These are phyloP conservation scores for Sigmodon hispidus DNA, from an alignment of 2,113 vertebrate species.

Conservation along the genomic window DNA sequence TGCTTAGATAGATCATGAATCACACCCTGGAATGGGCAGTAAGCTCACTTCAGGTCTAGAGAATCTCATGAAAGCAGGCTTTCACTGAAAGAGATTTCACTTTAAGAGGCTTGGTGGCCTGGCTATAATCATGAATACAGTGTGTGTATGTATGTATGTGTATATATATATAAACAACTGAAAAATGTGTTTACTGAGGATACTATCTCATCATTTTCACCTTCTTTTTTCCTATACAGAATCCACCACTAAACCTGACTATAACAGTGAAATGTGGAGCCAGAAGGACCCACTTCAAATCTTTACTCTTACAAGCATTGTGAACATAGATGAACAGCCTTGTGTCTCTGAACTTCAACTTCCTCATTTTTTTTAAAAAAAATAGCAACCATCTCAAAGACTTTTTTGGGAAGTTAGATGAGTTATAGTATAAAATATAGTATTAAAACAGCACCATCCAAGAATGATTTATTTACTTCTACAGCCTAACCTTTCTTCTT, in stretches of 20 bases:
- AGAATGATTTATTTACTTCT: background rate
- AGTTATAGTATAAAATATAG: background rate
- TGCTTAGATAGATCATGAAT: background rate
- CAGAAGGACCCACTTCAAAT: background rate
- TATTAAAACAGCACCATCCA: background rate
- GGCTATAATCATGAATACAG: background rate
- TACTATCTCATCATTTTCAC: background rate
- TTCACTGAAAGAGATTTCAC: background rate
- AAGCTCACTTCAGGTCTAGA: background rate
- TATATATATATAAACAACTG: background rate
- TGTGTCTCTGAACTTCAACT: background rate
- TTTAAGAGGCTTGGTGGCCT: background rate
- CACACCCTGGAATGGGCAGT: background rate
- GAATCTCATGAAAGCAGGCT: background rate
- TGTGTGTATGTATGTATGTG: background rate
- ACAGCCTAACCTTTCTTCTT: background rate
- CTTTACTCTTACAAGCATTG: background rate
- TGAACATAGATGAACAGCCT: background rate
- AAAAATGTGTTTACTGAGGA: background rate
- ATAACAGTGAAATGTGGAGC: background rate
- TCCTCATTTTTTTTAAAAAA: background rate
- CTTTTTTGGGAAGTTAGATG: background rate
- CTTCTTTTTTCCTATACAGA: background rate
- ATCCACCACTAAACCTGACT: background rate
- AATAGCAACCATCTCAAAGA: too few relatives aligned